These are phyloP conservation scores for Manduca sexta DNA, from an alignment of 1,140 invertebrate species.

Conservation along the genomic window DNA sequence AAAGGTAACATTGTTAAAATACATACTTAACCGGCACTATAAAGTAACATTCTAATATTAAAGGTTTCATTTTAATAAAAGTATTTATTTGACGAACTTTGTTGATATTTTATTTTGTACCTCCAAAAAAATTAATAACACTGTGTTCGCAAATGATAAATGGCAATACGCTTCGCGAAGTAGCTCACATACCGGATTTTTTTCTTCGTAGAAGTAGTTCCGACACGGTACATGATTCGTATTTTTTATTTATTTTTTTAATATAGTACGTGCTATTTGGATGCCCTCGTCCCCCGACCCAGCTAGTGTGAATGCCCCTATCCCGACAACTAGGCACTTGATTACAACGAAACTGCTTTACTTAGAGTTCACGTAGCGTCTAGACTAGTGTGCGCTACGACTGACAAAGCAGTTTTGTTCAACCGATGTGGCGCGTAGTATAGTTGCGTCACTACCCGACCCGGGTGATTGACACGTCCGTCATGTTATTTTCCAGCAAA, in stretches of 20 bases:
- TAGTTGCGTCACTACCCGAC: constrained; percentile 6
- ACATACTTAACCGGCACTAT: constrained; percentile 65
- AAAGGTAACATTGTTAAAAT: constrained; percentile 44
- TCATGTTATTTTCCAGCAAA: constrained; percentile 72
- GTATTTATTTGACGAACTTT: constrained; percentile 56
- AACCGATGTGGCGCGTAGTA: constrained; percentile 1
- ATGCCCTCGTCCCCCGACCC: constrained; percentile 65
- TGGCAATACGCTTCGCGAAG: constrained; percentile 24
- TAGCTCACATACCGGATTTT: constrained; percentile 70
- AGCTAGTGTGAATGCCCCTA: constrained; percentile 69
- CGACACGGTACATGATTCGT: constrained; percentile 47
- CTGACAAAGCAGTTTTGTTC: not conserved
- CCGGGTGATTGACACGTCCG: constrained; percentile 51
- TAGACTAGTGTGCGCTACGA: not conserved
- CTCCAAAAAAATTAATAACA: constrained; percentile 20
- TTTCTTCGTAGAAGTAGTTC: constrained; percentile 59
- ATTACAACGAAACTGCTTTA: constrained; percentile 59
- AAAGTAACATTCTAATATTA: constrained; percentile 49
- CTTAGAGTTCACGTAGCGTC: constrained; percentile 33
- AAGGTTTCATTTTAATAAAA: constrained; percentile 67
- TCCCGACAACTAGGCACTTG: constrained; percentile 54
- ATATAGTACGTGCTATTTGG: constrained; percentile 62
- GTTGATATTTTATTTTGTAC: constrained; percentile 58
- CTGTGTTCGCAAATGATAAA: not conserved
- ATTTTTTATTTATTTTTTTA: constrained; percentile 39